phyloP scores from a whole-genome alignment of 2,113 vertebrate species.

The Oncorhynchus gorbuscha region DNA sequence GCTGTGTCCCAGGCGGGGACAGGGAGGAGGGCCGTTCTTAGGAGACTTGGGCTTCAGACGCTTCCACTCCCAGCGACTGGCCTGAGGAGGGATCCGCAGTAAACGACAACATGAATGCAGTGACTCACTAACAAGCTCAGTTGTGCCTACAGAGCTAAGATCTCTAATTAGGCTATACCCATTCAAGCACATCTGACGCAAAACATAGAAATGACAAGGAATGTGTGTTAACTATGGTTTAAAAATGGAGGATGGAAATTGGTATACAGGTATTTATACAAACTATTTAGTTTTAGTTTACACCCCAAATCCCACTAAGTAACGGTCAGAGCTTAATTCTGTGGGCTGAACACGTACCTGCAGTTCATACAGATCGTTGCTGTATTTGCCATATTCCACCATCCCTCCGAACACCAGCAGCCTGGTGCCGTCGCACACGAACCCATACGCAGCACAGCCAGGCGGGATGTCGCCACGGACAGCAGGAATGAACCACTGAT shows the following conservation, averaged over 20 bases:
- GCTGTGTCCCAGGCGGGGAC: conserved; percentile 87
- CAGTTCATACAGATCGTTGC: conserved; percentile 82
- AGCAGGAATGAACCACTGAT: conserved; percentile 85
- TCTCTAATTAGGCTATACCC: background rate
- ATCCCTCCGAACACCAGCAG: conserved; percentile 81
- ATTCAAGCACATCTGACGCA: background rate
- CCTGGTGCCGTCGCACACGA: conserved; percentile 81
- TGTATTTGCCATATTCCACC: conserved; percentile 86
- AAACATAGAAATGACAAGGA: background rate
- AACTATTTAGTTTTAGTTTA: background rate
- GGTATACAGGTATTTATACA: background rate
- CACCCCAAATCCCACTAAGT: background rate
- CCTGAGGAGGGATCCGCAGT: conserved; percentile 55
- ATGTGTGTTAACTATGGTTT: background rate
- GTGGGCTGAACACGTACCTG: conserved; percentile 62
- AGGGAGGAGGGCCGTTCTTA: conserved; percentile 80
- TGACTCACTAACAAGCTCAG: background rate
- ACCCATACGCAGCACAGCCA: conserved; percentile 82
- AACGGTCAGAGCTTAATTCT: background rate
- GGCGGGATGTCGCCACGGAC: conserved; percentile 82
- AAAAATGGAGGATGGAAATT: background rate
- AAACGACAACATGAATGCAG: background rate
- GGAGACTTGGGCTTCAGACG: conserved; percentile 81
- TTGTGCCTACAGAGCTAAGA: background rate
- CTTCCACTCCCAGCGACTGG: conserved; percentile 86